Evolutionary conservation across 1,140 invertebrate genomes (phyloP).

Genomic region (Coenobita brevimanus): DNA sequence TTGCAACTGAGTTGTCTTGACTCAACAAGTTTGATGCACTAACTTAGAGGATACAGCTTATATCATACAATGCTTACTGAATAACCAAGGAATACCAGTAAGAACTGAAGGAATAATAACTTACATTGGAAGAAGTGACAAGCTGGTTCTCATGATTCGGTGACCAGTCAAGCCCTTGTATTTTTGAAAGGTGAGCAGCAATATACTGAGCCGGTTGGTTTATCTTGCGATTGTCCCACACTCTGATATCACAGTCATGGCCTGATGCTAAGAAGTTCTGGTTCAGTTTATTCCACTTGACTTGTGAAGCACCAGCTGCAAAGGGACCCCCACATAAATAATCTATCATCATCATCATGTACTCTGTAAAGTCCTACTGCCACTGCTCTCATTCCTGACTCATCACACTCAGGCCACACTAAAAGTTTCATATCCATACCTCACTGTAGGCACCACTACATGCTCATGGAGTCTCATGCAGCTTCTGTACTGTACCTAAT

Average conservation of each 20-base stretch:
- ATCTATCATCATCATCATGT: neutral
- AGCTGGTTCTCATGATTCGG: conserved; percentile 62
- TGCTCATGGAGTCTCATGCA: too few relatives aligned
- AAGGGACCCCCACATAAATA: conserved; percentile 15
- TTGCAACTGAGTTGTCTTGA: too few relatives aligned
- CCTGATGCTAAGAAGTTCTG: conserved; percentile 91
- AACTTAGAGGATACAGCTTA: too few relatives aligned
- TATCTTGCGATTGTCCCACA: conserved; percentile 95
- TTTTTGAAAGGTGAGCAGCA: conserved; percentile 92
- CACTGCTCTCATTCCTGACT: too few relatives aligned
- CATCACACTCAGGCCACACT: too few relatives aligned
- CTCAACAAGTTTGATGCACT: too few relatives aligned
- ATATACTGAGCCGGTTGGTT: conserved; percentile 92
- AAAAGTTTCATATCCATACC: too few relatives aligned
- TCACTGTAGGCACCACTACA: too few relatives aligned
- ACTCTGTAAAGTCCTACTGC: too few relatives aligned
- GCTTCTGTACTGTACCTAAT: too few relatives aligned
- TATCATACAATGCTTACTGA: too few relatives aligned
- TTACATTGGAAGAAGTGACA: conserved; percentile 66
- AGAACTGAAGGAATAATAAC: neutral
- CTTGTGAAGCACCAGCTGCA: conserved; percentile 90
- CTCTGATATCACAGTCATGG: conserved; percentile 94
- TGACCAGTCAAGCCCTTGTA: conserved; percentile 93
- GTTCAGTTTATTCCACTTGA: conserved; percentile 92
- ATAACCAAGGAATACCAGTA: too few relatives aligned